Base-by-base conservation (phyloP, 2,113 vertebrate species). In the Cynoglossus semilaevis region DNA sequence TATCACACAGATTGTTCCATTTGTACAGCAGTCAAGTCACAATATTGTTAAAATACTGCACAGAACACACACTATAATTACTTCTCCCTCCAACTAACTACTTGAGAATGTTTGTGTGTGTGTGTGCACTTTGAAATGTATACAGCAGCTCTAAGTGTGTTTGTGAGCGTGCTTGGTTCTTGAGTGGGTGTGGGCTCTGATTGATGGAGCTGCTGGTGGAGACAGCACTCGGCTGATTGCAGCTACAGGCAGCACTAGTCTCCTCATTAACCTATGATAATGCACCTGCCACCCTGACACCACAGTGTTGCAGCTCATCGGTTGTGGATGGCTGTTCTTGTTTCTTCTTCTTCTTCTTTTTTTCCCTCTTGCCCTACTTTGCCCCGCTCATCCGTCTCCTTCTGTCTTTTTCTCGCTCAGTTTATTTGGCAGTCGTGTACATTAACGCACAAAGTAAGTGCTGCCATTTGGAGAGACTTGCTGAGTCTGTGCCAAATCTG, bases 201-300 rank as follows among this genome's bases (percentile, higher is more conserved):
- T 82, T 76, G 83, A 85, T 86, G 70, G 72, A 68, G 76, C 54
- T 54, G 60, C 58, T 43, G 16, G 66, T 19, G 54, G 51, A 78
- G 58, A 63, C 55, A 57, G 17, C 2, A 38, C 54, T 74, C 69
- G 44, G 50, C 65, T 67, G 80, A 77, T 78, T 79, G 69, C 73
- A 72, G 79, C 80, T 77, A 79, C 75, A 74, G 78, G 67, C 80
- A 69, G 82, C 76, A 42, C 70, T 45, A 38, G 81, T 64, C 80
- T 80, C 74, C 82, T 86, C 81, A 87, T 88, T 86, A 87, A 86
- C 86, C 86, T 83, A 69, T 79, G 79, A 80, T 88, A 87, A 88
- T 89, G 79, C 71, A 83, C 77, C 81, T 83, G 85, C 85, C 88
- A 77, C 68, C 66, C 74, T 40, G 47, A 74, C 56, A 29, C 34